These are phyloP conservation scores for fruit fly (Drosophila melanogaster) DNA, from an alignment of 1,140 invertebrate species.

Conservation along the genomic window Release_6_plus_ISO1_MT NT_033777.3:28780501-28781000, in stretches of 20 bases:
- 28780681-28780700: slow-evolving; percentile 7
- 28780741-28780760: slow-evolving; percentile 8
- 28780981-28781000: not conserved
- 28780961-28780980: not conserved
- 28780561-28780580: slow-evolving; percentile 70
- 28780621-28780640: slow-evolving; percentile 30
- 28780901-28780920: slow-evolving; percentile 24
- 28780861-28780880: slow-evolving; percentile 47
- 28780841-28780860: slow-evolving; percentile 39
- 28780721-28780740: not conserved
- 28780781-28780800: slow-evolving; percentile 20
- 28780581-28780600: slow-evolving; percentile 11
- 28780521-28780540: slow-evolving; percentile 53
- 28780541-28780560: slow-evolving; percentile 81
- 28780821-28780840: slow-evolving; percentile 19
- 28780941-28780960: not conserved
- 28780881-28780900: slow-evolving; percentile 46
- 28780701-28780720: not conserved
- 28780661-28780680: slow-evolving; percentile 79
- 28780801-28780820: slow-evolving; percentile 3
- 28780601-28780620: slow-evolving; percentile 56
- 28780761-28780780: slow-evolving; percentile 48
- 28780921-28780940: slow-evolving; percentile 14
- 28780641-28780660: slow-evolving; percentile 79
- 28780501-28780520: slow-evolving; percentile 28